A percentile compares a stretch with the other conserved stretches of the same genome.
Conservation (phyloP, 2,888 invertebrate genomes). For the Lasioglossum pauxillum region DNA sequence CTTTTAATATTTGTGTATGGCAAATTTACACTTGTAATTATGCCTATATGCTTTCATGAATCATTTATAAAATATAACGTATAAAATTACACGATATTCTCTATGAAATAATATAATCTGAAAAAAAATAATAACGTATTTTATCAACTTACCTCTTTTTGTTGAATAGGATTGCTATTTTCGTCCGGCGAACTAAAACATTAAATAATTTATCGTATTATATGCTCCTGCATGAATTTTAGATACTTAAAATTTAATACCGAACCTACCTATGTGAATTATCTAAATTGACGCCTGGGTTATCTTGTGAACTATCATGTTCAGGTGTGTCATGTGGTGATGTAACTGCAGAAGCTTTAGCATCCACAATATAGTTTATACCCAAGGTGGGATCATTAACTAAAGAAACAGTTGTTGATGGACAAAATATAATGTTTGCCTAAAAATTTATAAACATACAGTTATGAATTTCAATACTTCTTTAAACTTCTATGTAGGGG, state of each 20-base stretch:
- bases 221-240: not conserved
- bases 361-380: slow-evolving; percentile 92
- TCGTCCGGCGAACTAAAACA: slow-evolving; percentile 75
- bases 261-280: slow-evolving; percentile 53
- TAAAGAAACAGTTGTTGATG: slow-evolving; percentile 90
- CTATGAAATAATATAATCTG: slow-evolving; percentile 2
- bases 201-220: slow-evolving; percentile 17
- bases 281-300: slow-evolving; percentile 41
- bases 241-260: not conserved
- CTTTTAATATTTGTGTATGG: not conserved
- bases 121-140: not conserved
- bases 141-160: slow-evolving; percentile 72
- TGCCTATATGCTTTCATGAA: not conserved
- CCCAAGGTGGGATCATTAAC: slow-evolving; percentile 90
- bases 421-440: slow-evolving; percentile 90
- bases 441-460: slow-evolving; percentile 71
- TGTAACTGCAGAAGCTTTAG: slow-evolving; percentile 83
- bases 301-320: slow-evolving; percentile 60
- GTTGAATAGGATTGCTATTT: slow-evolving; percentile 75
- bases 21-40: not conserved
- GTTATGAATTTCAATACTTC: slow-evolving; percentile 39
- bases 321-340: slow-evolving; percentile 61
- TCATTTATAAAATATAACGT: not conserved
- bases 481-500: not conserved
- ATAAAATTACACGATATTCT: not conserved